These are phyloP conservation scores for Drosophila nikananu DNA, from an alignment of 1,140 invertebrate genomes.

Conservation along the genomic window DNA sequence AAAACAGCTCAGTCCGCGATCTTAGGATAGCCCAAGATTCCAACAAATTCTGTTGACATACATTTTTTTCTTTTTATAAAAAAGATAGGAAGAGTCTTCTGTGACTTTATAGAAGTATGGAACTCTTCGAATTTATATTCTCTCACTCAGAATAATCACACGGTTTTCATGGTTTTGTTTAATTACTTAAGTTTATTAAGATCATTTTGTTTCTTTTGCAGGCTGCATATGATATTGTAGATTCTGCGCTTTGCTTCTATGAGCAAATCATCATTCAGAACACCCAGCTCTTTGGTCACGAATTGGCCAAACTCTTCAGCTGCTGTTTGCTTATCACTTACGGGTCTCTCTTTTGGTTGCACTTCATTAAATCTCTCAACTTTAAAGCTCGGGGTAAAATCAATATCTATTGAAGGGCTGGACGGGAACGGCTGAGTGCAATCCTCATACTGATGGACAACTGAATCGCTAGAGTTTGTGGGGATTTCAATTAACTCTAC, in stretches of 20 bases:
- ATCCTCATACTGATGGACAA: slow-evolving; percentile 16
- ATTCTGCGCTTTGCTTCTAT: slow-evolving; percentile 52
- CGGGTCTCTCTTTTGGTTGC: background rate
- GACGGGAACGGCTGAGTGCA: background rate
- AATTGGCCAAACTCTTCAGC: slow-evolving; percentile 52
- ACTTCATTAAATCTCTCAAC: background rate
- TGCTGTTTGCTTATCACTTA: slow-evolving; percentile 6
- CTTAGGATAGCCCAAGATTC: background rate
- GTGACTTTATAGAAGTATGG: background rate
- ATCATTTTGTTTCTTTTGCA: slow-evolving; percentile 52
- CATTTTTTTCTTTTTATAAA: background rate
- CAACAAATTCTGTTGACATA: background rate
- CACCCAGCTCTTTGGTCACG: slow-evolving; percentile 47
- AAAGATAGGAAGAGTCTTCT: no score
- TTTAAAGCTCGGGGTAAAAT: background rate
- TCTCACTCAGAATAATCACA: no score
- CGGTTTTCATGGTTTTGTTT: background rate
- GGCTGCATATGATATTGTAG: slow-evolving; percentile 50
- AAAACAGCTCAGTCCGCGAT: background rate
- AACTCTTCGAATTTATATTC: background rate
- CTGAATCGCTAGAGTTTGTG: slow-evolving; percentile 12
- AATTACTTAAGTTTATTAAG: slow-evolving; percentile 24
- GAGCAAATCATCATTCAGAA: slow-evolving; percentile 45
- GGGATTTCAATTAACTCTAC: background rate
- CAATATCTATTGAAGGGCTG: slow-evolving; percentile 4